phyloP scores from a whole-genome alignment of 2,113 vertebrate genomes.

The Rattus rattus region DNA sequence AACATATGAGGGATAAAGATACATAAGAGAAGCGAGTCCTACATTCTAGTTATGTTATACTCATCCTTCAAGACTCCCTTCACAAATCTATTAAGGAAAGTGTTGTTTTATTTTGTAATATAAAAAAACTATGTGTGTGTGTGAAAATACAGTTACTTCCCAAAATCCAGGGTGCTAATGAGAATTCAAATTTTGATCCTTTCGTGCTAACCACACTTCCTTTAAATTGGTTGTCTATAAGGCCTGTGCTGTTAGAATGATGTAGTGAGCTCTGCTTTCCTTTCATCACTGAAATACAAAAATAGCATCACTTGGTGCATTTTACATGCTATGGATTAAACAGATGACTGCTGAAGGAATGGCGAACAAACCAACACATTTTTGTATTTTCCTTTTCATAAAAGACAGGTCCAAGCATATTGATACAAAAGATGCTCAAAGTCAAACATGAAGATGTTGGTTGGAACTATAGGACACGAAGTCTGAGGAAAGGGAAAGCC shows the following conservation, averaged over 20 bases:
- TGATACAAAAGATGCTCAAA: neutral
- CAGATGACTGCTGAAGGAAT: neutral
- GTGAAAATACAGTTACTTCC: neutral
- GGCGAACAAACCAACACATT: neutral
- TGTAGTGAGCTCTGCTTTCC: neutral
- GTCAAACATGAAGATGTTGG: neutral
- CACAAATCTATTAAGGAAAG: neutral
- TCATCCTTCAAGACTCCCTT: neutral
- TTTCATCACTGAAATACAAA: neutral
- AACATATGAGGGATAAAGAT: neutral
- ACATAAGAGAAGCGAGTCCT: neutral
- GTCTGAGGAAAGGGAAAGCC: constrained; percentile 33
- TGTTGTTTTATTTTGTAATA: neutral
- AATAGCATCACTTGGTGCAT: neutral
- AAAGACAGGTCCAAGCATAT: neutral
- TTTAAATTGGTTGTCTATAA: neutral
- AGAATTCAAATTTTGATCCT: neutral
- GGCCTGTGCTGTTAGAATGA: neutral
- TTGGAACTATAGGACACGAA: neutral
- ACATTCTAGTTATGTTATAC: neutral
- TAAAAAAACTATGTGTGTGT: neutral
- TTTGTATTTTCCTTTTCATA: constrained; percentile 2
- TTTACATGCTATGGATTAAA: neutral
- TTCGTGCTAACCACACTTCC: neutral
- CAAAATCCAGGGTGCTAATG: neutral